phyloP scores from a whole-genome alignment of 2,888 invertebrate species.

The Synanthedon tipuliformis region DNA sequence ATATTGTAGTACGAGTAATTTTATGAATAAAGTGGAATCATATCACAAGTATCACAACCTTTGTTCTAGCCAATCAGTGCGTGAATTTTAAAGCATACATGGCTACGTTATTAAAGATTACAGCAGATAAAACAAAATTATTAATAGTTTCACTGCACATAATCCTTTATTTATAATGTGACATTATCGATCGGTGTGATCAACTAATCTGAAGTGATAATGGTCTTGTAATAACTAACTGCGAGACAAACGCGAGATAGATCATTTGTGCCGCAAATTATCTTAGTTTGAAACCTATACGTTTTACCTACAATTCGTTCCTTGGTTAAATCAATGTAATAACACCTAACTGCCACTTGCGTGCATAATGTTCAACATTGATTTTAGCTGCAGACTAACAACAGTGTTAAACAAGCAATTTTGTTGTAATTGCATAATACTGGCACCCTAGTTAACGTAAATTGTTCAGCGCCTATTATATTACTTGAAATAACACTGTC shows the following conservation, averaged over 20 bases:
- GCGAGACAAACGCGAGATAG: constrained; percentile 14
- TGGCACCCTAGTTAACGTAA: neutral
- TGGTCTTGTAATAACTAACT: constrained; percentile 40
- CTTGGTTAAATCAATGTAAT: constrained; percentile 19
- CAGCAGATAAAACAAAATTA: no score
- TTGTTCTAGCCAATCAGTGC: no score
- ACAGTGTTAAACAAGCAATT: neutral
- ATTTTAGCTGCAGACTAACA: neutral
- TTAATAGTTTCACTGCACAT: no score
- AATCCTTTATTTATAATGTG: constrained; percentile 40
- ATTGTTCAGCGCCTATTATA: neutral
- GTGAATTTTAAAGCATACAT: no score
- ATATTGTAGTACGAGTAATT: no score
- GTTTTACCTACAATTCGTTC: neutral
- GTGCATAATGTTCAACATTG: neutral
- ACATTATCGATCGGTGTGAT: constrained; percentile 49
- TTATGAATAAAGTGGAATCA: no score
- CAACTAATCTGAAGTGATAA: constrained; percentile 56
- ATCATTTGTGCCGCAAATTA: constrained; percentile 27
- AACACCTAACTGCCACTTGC: constrained; percentile 9
- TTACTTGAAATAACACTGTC: neutral
- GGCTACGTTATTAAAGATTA: no score
- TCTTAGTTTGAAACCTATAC: constrained; percentile 21
- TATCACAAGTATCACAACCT: no score
- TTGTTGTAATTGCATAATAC: neutral